Base-by-base conservation (phyloP, 1,140 invertebrate species). In the Dufourea novaeangliae region DNA sequence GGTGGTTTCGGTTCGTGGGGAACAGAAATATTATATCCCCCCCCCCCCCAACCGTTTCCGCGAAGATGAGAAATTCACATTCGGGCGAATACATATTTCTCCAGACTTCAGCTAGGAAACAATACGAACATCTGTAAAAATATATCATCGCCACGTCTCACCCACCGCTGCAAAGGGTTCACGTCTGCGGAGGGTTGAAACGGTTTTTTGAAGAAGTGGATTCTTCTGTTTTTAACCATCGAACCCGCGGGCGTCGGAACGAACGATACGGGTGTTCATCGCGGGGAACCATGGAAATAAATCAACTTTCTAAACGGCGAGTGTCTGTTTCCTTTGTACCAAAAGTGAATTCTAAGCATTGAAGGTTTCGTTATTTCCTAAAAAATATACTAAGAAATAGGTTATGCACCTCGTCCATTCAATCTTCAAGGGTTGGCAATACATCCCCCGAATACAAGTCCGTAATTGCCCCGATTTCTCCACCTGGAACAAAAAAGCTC, bases 41-140 rank as follows among this genome's bases (percentile, higher is more conserved):
- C 14, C 14, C 8, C 46, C 29, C 12, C 12, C n/a, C 39, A 44
- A 69, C 66, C 17, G 27, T 52, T 41, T 0, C 17, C 6, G 27
- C 37, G n/a, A 32, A 20, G 32, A 57, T 46, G 66, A 50, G 27
- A 71, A 64, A 64, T 64, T 78, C n/a, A 17, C 39, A 22, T 39
- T 50, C 56, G 8, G 1, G n/a, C 29, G 12, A 25, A 46, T 50
- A 46, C 52, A 27, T 67, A 52, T n/a, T 17, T 62, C n/a, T 5
- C 29, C 61, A 29, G 61, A 14, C 32, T n/a, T 59, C n/a, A 8
- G 27, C n/a, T 12, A 0, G 17, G 6, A 68, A 59, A 59, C 63
- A 29, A 76, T 69, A 34, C 27, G 20, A 69, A 39, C 39, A 41
- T 61, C 17, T 39, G 39, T 37, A 25, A 12, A 74, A 50, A 50